These are phyloP conservation scores for Acestrorhynchus altus DNA, from an alignment of 2,797 vertebrate genomes.

Conservation along the genomic window DNA sequence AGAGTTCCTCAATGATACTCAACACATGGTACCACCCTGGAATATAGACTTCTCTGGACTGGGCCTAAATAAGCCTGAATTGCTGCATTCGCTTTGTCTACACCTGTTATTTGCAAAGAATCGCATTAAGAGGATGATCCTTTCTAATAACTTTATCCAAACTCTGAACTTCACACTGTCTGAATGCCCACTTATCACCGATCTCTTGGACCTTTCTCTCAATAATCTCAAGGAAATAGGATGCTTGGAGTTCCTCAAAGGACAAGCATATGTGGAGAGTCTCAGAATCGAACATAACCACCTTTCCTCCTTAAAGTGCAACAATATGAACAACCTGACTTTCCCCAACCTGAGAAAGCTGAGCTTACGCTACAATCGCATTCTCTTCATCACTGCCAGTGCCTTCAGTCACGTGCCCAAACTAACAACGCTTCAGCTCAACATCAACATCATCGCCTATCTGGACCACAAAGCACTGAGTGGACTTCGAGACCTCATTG, in stretches of 20 bases:
- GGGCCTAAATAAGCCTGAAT: conserved; percentile 53
- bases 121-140: conserved; percentile 49
- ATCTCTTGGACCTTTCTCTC: conserved; percentile 67
- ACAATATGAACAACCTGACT: rapidly evolving
- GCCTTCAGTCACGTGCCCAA: conserved; percentile 73
- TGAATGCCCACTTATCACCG: conserved; percentile 67
- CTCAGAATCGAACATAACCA: conserved; percentile 73
- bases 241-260: conserved; percentile 71
- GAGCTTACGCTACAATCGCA: conserved; percentile 78
- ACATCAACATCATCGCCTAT: conserved; percentile 82
- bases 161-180: conserved; percentile 48
- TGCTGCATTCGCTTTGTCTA: conserved; percentile 63
- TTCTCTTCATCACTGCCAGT: conserved; percentile 59
- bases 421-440: conserved; percentile 74
- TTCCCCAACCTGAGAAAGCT: conserved; percentile 62
- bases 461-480: conserved; percentile 70
- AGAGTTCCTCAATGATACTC: conserved; percentile 62
- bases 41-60: conserved; percentile 75
- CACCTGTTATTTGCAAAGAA: conserved; percentile 40
- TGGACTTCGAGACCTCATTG: conserved; percentile 70
- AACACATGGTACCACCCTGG: conserved; percentile 62
- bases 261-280: conserved; percentile 52
- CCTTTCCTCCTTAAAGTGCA: conserved; percentile 63
- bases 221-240: conserved; percentile 57
- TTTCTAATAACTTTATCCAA: conserved; percentile 65